Percentiles rank a stretch among this genome's conserved stretches.
phyloP scores from a whole-genome alignment of 2,888 invertebrate species.

The Branchellion lobata region DNA sequence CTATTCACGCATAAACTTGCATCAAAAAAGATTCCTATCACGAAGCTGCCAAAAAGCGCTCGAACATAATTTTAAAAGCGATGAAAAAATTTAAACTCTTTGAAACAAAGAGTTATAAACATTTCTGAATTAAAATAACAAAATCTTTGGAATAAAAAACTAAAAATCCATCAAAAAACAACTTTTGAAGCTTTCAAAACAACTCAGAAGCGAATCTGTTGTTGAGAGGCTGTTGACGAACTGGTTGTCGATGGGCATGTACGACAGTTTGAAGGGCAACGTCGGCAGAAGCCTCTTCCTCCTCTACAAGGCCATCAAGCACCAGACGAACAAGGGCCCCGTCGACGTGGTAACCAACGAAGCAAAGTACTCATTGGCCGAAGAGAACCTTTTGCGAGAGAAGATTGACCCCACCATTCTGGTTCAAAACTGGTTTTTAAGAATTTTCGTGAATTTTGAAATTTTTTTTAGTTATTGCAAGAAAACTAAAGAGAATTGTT shows the following conservation, averaged over 20 bases:
- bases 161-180: too few species aligned
- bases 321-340: constrained; percentile 96
- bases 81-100: too few species aligned
- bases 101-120: too few species aligned
- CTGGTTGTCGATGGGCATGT: constrained; percentile 97
- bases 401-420: constrained; percentile 77
- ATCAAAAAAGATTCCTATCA: too few species aligned
- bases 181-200: too few species aligned
- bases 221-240: constrained; percentile 99
- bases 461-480: too few species aligned
- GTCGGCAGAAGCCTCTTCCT: constrained; percentile 96
- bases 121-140: too few species aligned
- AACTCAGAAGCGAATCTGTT: constrained; percentile 83
- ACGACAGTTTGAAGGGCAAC: constrained; percentile 85
- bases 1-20: too few species aligned
- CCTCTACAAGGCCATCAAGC: constrained; percentile 96
- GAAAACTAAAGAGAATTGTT: too few species aligned
- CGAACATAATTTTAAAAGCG: too few species aligned
- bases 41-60: too few species aligned
- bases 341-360: constrained; percentile 96
- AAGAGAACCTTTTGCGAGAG: constrained; percentile 96
- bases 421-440: constrained; percentile 50
- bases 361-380: constrained; percentile 94
- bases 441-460: not conserved
- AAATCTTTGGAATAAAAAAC: too few species aligned